These are phyloP conservation scores for Macrosiphum euphorbiae DNA, from an alignment of 2,888 invertebrate genomes.

Conservation along the genomic window DNA sequence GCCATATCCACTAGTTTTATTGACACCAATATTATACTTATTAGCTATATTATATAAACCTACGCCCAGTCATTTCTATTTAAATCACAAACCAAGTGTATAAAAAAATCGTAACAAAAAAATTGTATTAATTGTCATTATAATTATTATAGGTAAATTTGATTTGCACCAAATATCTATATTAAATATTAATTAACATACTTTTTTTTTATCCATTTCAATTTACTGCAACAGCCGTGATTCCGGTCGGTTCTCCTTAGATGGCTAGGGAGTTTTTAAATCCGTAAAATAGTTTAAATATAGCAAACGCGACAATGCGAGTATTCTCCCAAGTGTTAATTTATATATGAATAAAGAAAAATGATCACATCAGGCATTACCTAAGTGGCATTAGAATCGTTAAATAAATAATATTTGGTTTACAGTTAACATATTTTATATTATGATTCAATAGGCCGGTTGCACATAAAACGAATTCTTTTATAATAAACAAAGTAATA, in stretches of 20 bases:
- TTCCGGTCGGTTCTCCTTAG: neutral
- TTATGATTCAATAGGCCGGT: neutral
- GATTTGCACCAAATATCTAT: conserved; percentile 22
- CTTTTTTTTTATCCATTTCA: conserved; percentile 1
- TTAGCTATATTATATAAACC: neutral
- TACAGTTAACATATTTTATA: neutral
- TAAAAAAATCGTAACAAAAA: neutral
- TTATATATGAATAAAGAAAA: neutral
- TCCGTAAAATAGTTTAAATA: neutral
- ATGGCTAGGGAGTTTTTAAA: neutral
- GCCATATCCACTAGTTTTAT: neutral
- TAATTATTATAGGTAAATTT: neutral
- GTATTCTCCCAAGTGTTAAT: neutral
- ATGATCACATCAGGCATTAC: neutral
- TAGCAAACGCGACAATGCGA: neutral
- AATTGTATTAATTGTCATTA: neutral
- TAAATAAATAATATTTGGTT: conserved; percentile 10
- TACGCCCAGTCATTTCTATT: neutral
- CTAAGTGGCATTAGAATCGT: neutral
- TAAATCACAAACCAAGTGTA: neutral
- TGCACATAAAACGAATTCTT: neutral
- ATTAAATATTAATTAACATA: conserved; percentile 30
- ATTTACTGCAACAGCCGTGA: neutral
- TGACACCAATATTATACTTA: neutral
- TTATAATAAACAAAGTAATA: conserved; percentile 9